Evolutionary conservation across 2,113 vertebrate genomes (phyloP).

Genomic region (Actinemys pallida): DNA sequence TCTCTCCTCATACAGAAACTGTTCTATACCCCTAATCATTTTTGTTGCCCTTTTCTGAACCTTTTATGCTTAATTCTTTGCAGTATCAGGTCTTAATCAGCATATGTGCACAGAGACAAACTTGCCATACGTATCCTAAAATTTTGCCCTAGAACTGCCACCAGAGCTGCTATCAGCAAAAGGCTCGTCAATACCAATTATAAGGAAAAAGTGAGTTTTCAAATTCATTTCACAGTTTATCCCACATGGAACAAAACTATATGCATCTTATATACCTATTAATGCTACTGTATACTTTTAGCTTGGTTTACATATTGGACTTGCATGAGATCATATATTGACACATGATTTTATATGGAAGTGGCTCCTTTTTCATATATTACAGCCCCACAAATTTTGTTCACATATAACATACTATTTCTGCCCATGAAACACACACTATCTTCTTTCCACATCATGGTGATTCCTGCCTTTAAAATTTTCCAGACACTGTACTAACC

Average conservation of each 20-base stretch:
- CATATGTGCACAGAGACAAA: not conserved
- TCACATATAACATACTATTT: not conserved
- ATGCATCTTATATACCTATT: accelerated
- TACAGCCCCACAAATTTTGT: not conserved
- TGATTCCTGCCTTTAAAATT: not conserved
- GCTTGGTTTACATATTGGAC: not conserved
- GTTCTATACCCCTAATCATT: too few species aligned
- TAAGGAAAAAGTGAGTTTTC: not conserved
- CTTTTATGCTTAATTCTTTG: not conserved
- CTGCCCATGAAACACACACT: not conserved
- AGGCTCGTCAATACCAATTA: not conserved
- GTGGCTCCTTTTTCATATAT: not conserved
- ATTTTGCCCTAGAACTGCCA: not conserved
- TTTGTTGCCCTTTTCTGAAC: too few species aligned
- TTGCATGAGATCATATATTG: not conserved
- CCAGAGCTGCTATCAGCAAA: not conserved
- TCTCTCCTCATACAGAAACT: too few species aligned
- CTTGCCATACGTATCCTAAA: not conserved
- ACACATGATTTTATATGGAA: not conserved
- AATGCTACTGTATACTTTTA: accelerated
- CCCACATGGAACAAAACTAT: not conserved
- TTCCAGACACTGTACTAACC: not conserved
- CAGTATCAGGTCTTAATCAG: too few species aligned
- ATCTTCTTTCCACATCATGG: not conserved
- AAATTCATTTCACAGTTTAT: not conserved